Evolutionary conservation across 2,888 invertebrate species (phyloP).

Genomic region (Catocala sponsa): DNA sequence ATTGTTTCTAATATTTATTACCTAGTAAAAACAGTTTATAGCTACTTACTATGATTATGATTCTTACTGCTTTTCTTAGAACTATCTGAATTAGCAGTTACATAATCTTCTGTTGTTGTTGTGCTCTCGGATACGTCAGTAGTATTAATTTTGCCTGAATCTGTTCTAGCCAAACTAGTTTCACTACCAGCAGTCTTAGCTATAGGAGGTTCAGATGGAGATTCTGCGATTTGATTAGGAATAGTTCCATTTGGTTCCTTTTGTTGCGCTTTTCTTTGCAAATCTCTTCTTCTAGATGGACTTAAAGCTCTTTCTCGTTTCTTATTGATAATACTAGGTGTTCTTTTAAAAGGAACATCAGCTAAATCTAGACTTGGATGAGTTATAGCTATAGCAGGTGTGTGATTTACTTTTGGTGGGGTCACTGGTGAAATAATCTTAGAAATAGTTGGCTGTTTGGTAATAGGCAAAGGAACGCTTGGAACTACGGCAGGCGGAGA

Average conservation of each 20-base stretch:
- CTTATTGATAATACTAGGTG: conserved; percentile 84
- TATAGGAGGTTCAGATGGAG: conserved; percentile 72
- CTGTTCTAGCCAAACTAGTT: conserved; percentile 89
- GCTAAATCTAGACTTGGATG: conserved; percentile 85
- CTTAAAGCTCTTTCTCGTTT: conserved; percentile 85
- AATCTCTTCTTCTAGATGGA: conserved; percentile 84
- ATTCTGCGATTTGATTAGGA: conserved; percentile 75
- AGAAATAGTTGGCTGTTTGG: conserved; percentile 81
- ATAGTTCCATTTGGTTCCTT: conserved; percentile 80
- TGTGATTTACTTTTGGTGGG: conserved; percentile 72
- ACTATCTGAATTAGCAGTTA: conserved; percentile 94
- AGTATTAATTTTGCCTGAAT: conserved; percentile 92
- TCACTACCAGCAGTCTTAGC: conserved; percentile 76
- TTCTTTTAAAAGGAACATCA: conserved; percentile 83
- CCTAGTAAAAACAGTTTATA: no score
- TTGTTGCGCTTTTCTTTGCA: conserved; percentile 74
- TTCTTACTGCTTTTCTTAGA: conserved; percentile 89
- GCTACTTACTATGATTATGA: conserved; percentile 77
- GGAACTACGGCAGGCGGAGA: conserved; percentile 85
- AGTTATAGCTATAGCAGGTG: conserved; percentile 89
- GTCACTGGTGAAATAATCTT: conserved; percentile 70
- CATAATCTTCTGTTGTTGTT: conserved; percentile 94
- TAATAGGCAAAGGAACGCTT: conserved; percentile 77
- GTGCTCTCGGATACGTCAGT: conserved; percentile 96
- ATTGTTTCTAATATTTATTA: neutral